phyloP scores from a whole-genome alignment of 2,113 vertebrate species.

The Tupaia chinensis region DNA sequence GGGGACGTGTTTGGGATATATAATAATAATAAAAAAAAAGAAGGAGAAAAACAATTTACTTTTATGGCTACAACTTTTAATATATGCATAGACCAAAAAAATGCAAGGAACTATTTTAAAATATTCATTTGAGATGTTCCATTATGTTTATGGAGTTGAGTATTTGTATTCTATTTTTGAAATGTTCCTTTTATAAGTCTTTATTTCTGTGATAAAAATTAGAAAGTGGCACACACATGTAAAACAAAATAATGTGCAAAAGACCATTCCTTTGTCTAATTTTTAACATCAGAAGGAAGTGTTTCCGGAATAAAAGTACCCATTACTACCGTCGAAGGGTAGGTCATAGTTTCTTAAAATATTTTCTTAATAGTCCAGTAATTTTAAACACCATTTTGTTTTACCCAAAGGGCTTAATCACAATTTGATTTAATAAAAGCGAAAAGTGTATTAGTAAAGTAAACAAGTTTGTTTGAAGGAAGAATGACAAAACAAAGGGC shows the following conservation, averaged over 20 bases:
- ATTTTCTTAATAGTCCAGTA: not conserved
- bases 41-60: not conserved
- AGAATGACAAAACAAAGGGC: not conserved
- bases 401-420: not conserved
- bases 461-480: not conserved
- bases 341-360: not conserved
- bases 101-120: not conserved
- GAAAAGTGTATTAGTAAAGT: not conserved
- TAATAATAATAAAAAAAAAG: not conserved
- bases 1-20: not conserved
- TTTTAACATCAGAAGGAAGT: not conserved
- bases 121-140: not conserved
- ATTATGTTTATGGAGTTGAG: not conserved
- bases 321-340: not conserved
- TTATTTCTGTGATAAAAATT: not conserved
- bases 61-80: not conserved
- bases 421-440: not conserved
- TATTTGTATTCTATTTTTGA: not conserved
- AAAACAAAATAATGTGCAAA: constrained; percentile 42
- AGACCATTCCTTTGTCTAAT: not conserved
- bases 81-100: constrained; percentile 34
- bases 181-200: not conserved
- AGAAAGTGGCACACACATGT: not conserved
- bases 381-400: not conserved
- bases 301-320: not conserved